Evolutionary conservation across 1,140 invertebrate species (phyloP), one percentile per base, ranked within the genome.

Genomic region (Drosophila quadrilineata): DNA sequence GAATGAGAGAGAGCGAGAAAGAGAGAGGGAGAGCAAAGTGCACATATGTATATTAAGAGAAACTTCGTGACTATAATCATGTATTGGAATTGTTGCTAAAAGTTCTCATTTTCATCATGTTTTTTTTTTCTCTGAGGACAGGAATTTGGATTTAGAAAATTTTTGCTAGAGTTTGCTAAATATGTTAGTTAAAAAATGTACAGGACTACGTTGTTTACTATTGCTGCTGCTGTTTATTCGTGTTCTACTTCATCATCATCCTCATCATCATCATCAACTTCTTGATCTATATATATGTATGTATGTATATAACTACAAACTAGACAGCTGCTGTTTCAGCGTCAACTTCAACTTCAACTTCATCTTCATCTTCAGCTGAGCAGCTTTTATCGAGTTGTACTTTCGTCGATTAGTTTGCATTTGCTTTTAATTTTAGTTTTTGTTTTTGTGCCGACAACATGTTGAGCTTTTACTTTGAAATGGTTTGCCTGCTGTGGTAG

Each of bases 381-480:
- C 58, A 69, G 64, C 56, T 41, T 43, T 75, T n/a, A 14, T 46
- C 56, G 52, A 43, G 38, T 77, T 84, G 70, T 84, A 84, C 77
- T 76, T 77, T 84, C 60, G 45, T 71, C n/a, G n/a, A n/a, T n/a
- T n/a, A n/a, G n/a, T n/a, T n/a, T n/a, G n/a, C n/a, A n/a, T n/a
- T n/a, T n/a, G n/a, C n/a, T n/a, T n/a, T n/a, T n/a, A n/a, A n/a
- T n/a, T n/a, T 74, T 72, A 63, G 54, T 52, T 73, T 71, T 28
- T 35, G 22, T 46, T 33, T 59, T 76, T 74, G 66, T 84, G 79
- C 77, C 72, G 62, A 69, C n/a, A n/a, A n/a, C 48, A 74, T 84
- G 79, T 84, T 84, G 79, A 84, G 79, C 79, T 84, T 84, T 84
- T 85, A 85, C 79, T 84, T 84, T 84, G 79, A 84, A 82, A 82